Percentiles rank a stretch among this genome's conserved stretches.
These are phyloP conservation scores for Leucoraja ocellata DNA, from an alignment of 2,797 vertebrate genomes.

Conservation along the genomic window DNA sequence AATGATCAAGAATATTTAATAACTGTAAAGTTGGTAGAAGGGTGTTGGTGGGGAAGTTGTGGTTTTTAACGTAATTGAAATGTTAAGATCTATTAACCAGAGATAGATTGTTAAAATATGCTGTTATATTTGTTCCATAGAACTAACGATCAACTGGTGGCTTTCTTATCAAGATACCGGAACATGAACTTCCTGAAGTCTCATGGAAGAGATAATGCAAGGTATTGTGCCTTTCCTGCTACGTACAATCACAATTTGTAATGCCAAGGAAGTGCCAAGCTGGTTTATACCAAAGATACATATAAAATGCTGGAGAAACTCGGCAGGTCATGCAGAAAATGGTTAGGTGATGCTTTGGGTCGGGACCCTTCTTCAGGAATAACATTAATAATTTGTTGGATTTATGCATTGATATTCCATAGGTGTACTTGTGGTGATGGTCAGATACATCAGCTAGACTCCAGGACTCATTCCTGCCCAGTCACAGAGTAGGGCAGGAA, in stretches of 20 bases:
- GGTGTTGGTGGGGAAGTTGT: too few relatives aligned
- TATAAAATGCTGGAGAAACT: too few relatives aligned
- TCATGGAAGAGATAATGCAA: conserved; percentile 91
- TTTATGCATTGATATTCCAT: neutral
- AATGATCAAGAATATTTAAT: neutral
- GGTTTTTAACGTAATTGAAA: neutral
- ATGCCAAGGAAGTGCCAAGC: too few relatives aligned
- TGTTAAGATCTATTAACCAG: neutral
- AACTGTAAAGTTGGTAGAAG: neutral
- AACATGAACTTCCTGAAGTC: conserved; percentile 98
- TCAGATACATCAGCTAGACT: neutral
- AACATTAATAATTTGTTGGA: neutral
- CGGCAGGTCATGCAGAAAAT: too few relatives aligned
- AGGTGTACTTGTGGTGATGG: neutral
- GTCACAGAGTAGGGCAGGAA: neutral
- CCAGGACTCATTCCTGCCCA: neutral
- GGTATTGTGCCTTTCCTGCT: conserved; percentile 58
- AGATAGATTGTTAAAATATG: conserved; percentile 30
- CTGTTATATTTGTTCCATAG: conserved; percentile 57
- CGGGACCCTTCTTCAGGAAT: too few relatives aligned
- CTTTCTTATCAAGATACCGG: conserved; percentile 88
- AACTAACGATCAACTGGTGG: conserved; percentile 91
- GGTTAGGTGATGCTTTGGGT: too few relatives aligned
- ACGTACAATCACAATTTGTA: neutral
- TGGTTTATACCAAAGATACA: too few relatives aligned